Percentiles rank a stretch among this genome's conserved stretches.
Conservation (phyloP, 2,888 invertebrate species). For the Stramonita haemastoma region DNA sequence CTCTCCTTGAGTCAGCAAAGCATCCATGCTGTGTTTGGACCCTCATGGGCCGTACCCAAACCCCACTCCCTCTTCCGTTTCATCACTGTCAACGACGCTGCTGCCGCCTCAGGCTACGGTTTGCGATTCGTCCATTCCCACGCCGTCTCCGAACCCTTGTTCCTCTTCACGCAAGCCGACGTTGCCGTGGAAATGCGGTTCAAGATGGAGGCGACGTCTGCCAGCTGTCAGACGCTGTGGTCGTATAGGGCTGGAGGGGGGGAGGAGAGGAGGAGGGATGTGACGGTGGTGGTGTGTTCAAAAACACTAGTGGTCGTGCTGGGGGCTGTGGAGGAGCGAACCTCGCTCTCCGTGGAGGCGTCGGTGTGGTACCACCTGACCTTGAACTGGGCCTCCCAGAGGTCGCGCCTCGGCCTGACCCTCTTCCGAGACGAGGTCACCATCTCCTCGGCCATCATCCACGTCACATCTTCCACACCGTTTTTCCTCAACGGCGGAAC, state of each 20-base stretch:
- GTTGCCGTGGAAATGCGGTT: conserved; percentile 62
- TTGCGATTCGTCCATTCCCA: conserved; percentile 49
- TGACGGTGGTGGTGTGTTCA: conserved; percentile 53
- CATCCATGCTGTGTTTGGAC: conserved; percentile 50
- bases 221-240: conserved; percentile 56
- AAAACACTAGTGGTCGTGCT: conserved; percentile 46
- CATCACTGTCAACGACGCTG: conserved; percentile 40
- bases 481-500: conserved; percentile 57
- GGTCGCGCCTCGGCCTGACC: conserved; percentile 48
- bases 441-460: conserved; percentile 40
- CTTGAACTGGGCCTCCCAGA: conserved; percentile 53
- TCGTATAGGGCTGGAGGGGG: conserved; percentile 54
- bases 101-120: conserved; percentile 52
- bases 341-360: conserved; percentile 49
- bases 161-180: conserved; percentile 53
- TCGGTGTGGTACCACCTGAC: conserved; percentile 62
- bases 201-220: conserved; percentile 42
- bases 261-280: not conserved
- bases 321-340: conserved; percentile 34
- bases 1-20: conserved; percentile 23
- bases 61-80: conserved; percentile 48
- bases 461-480: not conserved
- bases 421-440: conserved; percentile 49
- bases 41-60: conserved; percentile 52
- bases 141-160: conserved; percentile 48